Percentiles rank a stretch among this genome's conserved stretches.
phyloP scores from a whole-genome alignment of 1,140 invertebrate genomes.

The Ericerus pela region DNA sequence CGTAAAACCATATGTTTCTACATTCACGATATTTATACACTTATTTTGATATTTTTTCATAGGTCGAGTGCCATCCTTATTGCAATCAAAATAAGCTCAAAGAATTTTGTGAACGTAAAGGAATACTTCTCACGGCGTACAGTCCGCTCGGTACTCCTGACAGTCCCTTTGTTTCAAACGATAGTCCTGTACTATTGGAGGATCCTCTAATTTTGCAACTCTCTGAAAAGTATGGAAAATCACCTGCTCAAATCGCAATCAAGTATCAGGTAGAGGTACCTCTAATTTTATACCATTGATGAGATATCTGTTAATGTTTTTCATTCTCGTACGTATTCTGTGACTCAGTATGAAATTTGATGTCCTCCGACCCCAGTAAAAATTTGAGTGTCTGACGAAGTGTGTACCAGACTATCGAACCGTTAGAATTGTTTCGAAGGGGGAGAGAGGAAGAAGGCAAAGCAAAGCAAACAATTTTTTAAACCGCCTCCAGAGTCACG shows the following conservation, averaged over 20 bases:
- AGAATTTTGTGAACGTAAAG: slow-evolving; percentile 48
- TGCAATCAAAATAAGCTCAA: slow-evolving; percentile 60
- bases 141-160: slow-evolving; percentile 59
- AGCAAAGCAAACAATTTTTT: too few species aligned
- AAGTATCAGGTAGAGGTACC: slow-evolving; percentile 37
- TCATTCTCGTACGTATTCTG: too few species aligned
- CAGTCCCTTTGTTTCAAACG: slow-evolving; percentile 35
- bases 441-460: too few species aligned
- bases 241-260: slow-evolving; percentile 51
- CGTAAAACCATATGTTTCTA: too few species aligned
- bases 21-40: background rate
- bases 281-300: slow-evolving; percentile 12
- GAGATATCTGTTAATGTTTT: too few species aligned
- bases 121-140: slow-evolving; percentile 60
- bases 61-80: slow-evolving; percentile 77
- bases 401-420: too few species aligned
- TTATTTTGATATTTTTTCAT: slow-evolving; percentile 10
- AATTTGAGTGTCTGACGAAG: too few species aligned
- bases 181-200: slow-evolving; percentile 44
- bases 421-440: too few species aligned
- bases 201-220: slow-evolving; percentile 46
- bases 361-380: too few species aligned
- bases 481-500: too few species aligned
- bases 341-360: too few species aligned
- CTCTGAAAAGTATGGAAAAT: slow-evolving; percentile 51